phyloP scores from a whole-genome alignment of 2,797 vertebrate species.

The Pelobates cultripes region DNA sequence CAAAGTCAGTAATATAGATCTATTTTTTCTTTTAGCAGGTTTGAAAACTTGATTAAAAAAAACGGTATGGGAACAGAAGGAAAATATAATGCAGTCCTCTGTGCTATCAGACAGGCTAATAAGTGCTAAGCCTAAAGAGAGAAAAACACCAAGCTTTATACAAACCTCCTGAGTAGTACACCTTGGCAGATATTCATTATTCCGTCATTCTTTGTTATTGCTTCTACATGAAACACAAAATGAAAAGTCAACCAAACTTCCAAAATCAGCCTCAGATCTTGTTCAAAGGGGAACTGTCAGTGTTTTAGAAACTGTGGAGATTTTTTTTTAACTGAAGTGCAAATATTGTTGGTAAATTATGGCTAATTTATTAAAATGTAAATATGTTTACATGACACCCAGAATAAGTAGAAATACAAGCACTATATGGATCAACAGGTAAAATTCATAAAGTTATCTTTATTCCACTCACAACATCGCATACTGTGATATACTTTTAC shows the following conservation, averaged over 20 bases:
- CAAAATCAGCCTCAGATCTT: not conserved
- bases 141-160: slow-evolving; percentile 10
- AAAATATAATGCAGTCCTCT: too few relatives aligned
- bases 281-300: not conserved
- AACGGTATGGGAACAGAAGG: too few relatives aligned
- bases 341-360: not conserved
- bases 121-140: not conserved
- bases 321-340: not conserved
- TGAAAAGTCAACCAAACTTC: not conserved
- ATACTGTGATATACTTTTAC: too few relatives aligned
- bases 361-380: not conserved
- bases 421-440: too few relatives aligned
- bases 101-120: not conserved
- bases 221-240: not conserved
- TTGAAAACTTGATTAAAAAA: too few relatives aligned
- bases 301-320: not conserved
- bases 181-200: slow-evolving; percentile 23
- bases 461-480: too few relatives aligned
- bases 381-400: not conserved
- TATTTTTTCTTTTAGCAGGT: too few relatives aligned
- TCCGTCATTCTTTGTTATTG: slow-evolving; percentile 13
- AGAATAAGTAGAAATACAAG: too few relatives aligned
- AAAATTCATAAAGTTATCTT: too few relatives aligned
- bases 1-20: too few relatives aligned
- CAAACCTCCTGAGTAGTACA: slow-evolving; percentile 8